These are phyloP conservation scores for Erynnis tages DNA, from an alignment of 2,888 invertebrate genomes.

Conservation along the genomic window DNA sequence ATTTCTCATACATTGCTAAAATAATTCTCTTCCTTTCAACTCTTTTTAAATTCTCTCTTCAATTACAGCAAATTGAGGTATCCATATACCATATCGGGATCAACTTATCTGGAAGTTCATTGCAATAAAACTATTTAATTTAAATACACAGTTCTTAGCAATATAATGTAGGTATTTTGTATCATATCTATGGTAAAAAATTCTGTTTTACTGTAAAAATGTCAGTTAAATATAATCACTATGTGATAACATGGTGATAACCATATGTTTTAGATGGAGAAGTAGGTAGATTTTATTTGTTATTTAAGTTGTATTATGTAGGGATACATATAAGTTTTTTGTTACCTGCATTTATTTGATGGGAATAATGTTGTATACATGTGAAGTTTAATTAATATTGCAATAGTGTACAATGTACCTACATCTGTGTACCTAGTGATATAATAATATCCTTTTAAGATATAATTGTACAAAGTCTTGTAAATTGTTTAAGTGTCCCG, in stretches of 20 bases:
- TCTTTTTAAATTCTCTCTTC: no score
- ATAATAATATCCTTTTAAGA: background rate
- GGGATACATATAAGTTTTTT: slow-evolving; percentile 12
- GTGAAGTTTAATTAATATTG: background rate
- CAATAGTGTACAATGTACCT: background rate
- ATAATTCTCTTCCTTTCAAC: no score
- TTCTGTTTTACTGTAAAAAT: background rate
- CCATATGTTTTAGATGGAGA: background rate
- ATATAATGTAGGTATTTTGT: no score
- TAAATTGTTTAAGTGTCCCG: slow-evolving; percentile 36
- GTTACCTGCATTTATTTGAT: slow-evolving; percentile 24
- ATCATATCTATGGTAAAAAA: background rate
- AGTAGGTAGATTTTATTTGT: slow-evolving; percentile 20
- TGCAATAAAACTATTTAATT: no score
- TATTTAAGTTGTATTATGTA: slow-evolving; percentile 9
- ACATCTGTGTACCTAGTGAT: slow-evolving; percentile 4
- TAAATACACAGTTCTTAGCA: no score
- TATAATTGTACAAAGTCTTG: slow-evolving; percentile 12
- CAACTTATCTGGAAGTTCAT: no score
- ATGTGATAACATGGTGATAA: slow-evolving; percentile 13
- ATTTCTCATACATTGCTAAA: no score
- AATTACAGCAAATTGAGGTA: no score
- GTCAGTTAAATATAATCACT: background rate
- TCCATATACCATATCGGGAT: no score
- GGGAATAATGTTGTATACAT: slow-evolving; percentile 5